Evolutionary conservation across 2,888 invertebrate species (phyloP).

Genomic region (Agelastica alni): DNA sequence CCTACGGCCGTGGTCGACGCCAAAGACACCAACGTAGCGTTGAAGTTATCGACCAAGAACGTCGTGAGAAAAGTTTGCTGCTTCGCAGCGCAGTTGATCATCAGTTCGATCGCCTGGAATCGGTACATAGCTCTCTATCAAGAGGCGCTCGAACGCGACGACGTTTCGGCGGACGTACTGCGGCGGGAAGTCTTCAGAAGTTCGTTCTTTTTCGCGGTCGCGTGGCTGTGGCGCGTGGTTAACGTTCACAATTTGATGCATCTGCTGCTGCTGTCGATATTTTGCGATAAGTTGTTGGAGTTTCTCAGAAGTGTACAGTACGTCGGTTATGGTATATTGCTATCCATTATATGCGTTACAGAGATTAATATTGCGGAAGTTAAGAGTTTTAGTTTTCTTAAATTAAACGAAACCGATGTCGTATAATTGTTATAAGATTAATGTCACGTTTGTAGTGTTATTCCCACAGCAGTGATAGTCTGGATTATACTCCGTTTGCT

Average conservation of each 20-base stretch:
- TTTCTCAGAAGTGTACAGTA: conserved; percentile 74
- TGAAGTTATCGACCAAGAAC: conserved; percentile 69
- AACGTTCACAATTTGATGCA: conserved; percentile 81
- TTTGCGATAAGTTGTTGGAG: conserved; percentile 81
- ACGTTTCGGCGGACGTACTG: conserved; percentile 59
- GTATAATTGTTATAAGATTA: too few species aligned
- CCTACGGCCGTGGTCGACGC: conserved; percentile 61
- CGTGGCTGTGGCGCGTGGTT: conserved; percentile 76
- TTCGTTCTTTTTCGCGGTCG: conserved; percentile 73
- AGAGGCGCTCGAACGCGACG: conserved; percentile 70
- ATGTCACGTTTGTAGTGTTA: too few species aligned
- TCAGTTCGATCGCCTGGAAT: conserved; percentile 83
- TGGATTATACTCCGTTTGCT: too few species aligned
- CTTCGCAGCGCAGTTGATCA: conserved; percentile 71
- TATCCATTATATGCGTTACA: conserved; percentile 69
- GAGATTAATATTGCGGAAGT: conserved; percentile 72
- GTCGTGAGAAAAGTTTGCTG: conserved; percentile 68
- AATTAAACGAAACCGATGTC: conserved; percentile 52
- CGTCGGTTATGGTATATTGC: conserved; percentile 70
- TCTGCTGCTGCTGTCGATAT: conserved; percentile 73
- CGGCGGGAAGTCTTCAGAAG: conserved; percentile 70
- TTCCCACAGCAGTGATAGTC: too few species aligned
- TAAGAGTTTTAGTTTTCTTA: conserved; percentile 61
- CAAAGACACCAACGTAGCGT: conserved; percentile 62
- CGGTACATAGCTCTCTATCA: conserved; percentile 81